These are phyloP conservation scores for Philereme vetulata DNA, from an alignment of 2,888 invertebrate genomes.

Conservation along the genomic window DNA sequence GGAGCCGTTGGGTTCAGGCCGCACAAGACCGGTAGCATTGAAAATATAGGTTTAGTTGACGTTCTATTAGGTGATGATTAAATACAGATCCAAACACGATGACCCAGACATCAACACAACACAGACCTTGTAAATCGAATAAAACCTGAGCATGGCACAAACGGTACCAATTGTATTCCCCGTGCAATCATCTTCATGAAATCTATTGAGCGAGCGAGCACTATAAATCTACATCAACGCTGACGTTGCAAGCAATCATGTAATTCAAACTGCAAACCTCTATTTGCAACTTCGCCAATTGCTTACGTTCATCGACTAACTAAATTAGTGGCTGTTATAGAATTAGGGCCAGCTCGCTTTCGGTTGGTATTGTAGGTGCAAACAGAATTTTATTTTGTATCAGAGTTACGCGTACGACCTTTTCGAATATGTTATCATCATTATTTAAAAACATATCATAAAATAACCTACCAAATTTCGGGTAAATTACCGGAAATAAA, in stretches of 20 bases:
- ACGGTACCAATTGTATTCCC: constrained; percentile 49
- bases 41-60: neutral
- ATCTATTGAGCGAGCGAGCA: constrained; percentile 54
- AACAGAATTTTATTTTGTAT: neutral
- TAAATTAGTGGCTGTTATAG: constrained; percentile 57
- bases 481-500: no score
- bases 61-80: no score
- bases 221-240: constrained; percentile 76
- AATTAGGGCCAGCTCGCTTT: constrained; percentile 43
- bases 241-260: constrained; percentile 73
- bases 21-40: no score
- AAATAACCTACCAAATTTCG: no score
- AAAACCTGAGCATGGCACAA: constrained; percentile 44
- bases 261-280: constrained; percentile 72
- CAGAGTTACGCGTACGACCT: neutral
- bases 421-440: no score
- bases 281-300: constrained; percentile 69
- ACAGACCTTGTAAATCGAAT: constrained; percentile 25
- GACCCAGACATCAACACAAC: constrained; percentile 13
- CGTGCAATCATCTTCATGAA: constrained; percentile 55
- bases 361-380: no score
- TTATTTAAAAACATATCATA: no score
- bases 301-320: constrained; percentile 53
- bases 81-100: neutral
- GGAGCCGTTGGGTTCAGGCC: no score